These are phyloP conservation scores for Sycon ciliatum DNA, from an alignment of 37 sponge, comb jelly and placozoan genomes.

Conservation along the genomic window DNA sequence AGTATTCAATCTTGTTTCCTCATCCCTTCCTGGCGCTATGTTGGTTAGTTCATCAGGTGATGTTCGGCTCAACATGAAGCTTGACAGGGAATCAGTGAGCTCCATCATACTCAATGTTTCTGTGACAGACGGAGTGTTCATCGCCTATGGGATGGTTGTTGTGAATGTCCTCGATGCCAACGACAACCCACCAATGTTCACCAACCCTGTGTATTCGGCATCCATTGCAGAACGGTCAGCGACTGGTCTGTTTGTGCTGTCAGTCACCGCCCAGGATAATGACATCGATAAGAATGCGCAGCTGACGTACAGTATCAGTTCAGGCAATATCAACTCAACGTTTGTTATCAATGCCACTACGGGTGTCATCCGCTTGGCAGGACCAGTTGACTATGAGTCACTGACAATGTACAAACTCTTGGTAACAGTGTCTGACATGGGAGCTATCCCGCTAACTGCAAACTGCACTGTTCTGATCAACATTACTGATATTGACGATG, in stretches of 20 bases:
- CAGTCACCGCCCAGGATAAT: conserved; percentile 44
- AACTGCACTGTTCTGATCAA: not conserved
- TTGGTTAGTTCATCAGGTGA: too few species aligned
- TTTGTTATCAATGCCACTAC: conserved; percentile 12
- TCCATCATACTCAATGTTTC: too few species aligned
- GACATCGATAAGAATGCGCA: conserved; percentile 39
- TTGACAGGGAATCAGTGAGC: too few species aligned
- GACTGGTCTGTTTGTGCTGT: not conserved
- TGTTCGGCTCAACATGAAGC: too few species aligned
- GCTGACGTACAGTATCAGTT: too few species aligned
- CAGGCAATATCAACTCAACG: too few species aligned
- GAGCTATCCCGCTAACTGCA: not conserved
- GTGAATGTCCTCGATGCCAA: conserved; percentile 32
- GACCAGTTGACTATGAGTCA: not conserved
- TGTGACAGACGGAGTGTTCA: too few species aligned
- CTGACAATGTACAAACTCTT: not conserved
- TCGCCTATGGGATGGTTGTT: too few species aligned
- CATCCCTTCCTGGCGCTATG: too few species aligned
- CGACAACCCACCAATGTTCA: too few species aligned
- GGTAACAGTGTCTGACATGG: not conserved
- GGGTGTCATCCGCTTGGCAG: not conserved
- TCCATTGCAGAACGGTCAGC: not conserved
- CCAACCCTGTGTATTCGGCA: not conserved
- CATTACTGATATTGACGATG: not conserved
- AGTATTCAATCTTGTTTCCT: too few species aligned